Conservation (phyloP, 1,140 invertebrate species). For the Drosophila virilis region DNA sequence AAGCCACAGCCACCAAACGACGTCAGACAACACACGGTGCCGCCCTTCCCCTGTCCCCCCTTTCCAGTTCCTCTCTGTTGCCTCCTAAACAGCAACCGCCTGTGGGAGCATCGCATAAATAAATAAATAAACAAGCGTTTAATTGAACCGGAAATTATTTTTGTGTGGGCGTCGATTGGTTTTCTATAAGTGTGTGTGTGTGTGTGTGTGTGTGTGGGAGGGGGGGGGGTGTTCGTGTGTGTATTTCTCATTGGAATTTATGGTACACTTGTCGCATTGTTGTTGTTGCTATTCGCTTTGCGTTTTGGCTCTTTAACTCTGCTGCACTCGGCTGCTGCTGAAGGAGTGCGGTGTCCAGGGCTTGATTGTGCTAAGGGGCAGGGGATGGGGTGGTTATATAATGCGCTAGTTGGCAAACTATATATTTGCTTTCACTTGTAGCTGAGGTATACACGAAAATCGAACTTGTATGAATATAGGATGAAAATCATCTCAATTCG, state of each 20-base stretch:
- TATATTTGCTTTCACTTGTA: background rate
- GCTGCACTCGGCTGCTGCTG: conserved; percentile 6
- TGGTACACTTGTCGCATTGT: conserved; percentile 55
- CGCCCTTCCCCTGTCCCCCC: background rate
- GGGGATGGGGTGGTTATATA: conserved; percentile 1
- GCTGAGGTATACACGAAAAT: conserved; percentile 3
- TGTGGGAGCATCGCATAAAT: conserved; percentile 56
- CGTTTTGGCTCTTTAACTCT: conserved; percentile 54
- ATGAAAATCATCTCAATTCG: no score
- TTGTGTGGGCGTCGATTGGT: conserved; percentile 67
- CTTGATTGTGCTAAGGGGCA: no score
- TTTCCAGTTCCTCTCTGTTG: background rate
- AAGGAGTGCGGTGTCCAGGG: background rate
- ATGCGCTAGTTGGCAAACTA: conserved; percentile 3
- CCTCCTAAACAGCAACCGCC: background rate
- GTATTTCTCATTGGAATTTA: conserved; percentile 69
- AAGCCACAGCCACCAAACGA: conserved; percentile 11
- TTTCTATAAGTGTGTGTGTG: conserved; percentile 25
- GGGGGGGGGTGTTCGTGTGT: conserved; percentile 6
- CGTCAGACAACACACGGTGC: conserved; percentile 17
- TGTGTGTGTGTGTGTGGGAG: conserved; percentile 19
- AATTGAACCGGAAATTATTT: conserved; percentile 82
- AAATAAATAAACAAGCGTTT: conserved; percentile 81
- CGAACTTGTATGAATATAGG: background rate
- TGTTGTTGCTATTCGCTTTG: conserved; percentile 43